These are phyloP conservation scores for Sinodicranocentrus sp. DNA, from an alignment of 2,888 invertebrate genomes.

Conservation along the genomic window DNA sequence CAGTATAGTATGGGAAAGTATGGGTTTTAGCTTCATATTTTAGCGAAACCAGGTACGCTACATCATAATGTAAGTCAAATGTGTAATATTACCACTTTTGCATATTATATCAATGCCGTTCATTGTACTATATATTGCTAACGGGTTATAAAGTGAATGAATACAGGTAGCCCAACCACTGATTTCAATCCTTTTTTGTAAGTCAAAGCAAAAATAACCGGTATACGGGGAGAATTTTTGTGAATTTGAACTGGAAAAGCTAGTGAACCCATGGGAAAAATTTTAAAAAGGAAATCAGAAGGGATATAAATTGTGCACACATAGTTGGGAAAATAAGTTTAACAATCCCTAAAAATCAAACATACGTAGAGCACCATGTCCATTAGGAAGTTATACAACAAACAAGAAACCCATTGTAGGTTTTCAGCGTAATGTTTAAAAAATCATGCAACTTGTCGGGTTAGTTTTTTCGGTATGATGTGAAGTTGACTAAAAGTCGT, in stretches of 20 bases:
- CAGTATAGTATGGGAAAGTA: too few species aligned
- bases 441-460: conserved; percentile 56
- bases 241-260: conserved; percentile 51
- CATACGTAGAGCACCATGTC: neutral
- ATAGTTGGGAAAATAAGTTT: neutral
- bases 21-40: too few species aligned
- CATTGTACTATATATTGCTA: conserved; percentile 27
- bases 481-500: conserved; percentile 26
- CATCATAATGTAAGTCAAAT: too few species aligned
- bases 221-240: conserved; percentile 14
- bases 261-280: conserved; percentile 55
- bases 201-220: neutral
- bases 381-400: neutral
- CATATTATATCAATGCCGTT: conserved; percentile 10
- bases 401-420: neutral
- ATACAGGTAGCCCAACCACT: conserved; percentile 21
- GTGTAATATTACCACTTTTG: neutral
- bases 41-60: too few species aligned
- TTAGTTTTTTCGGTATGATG: conserved; percentile 38
- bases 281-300: conserved; percentile 3
- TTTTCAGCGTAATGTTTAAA: conserved; percentile 14
- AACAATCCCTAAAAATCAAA: neutral
- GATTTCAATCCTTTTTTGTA: conserved; percentile 5
- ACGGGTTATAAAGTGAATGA: conserved; percentile 3
- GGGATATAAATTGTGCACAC: neutral